Evolutionary conservation across 2,888 invertebrate genomes (phyloP), one percentile per base, ranked within the genome.

Genomic region (Leptopterna dolabrata): DNA sequence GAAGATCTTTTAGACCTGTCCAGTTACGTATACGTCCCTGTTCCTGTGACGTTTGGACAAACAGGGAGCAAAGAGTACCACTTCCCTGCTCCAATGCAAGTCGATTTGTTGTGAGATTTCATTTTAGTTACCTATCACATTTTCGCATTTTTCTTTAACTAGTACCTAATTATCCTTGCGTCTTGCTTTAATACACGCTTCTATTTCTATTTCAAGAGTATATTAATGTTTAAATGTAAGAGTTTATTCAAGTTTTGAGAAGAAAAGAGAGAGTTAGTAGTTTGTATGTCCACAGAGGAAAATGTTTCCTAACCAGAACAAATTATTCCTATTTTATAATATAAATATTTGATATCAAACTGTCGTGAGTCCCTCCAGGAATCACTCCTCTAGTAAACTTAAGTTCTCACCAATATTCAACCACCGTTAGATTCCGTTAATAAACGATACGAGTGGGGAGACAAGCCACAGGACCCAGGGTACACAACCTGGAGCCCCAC

Each of bases 1-100:
- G 71, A 76, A 76, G 78, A 78, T 27, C 78, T 78, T 78, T 78
- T 78, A 45, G 78, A 78, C 24, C 45, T 78, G 45, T 45, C 78
- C n/a, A 78, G 45, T 78, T 78, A 45, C 2, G 45, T 45, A 45
- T 78, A 78, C 45, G 78, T 78, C n/a, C 47, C 78, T 24, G 45
- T 6, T 78, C 78, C 78, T 19, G 45, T 78, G 43, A 76, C 30
- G 11, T 76, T 16, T 76, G 73, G 73, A 16, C 73, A 76, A 76
- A 30, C 73, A 13, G 73, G 30, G 73, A 76, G 73, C 73, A 76
- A 76, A 76, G 36, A 30, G 36, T 76, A 78, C 78, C 2, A 78
- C 78, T 78, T 78, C 45, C 27, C 45, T 78, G 19, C 19, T 78
- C 27, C 43, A 78, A 27, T 78, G 47, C 45, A 78, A 45, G 45